phyloP scores from a whole-genome alignment of 2,113 vertebrate species.

The Esox niger region DNA sequence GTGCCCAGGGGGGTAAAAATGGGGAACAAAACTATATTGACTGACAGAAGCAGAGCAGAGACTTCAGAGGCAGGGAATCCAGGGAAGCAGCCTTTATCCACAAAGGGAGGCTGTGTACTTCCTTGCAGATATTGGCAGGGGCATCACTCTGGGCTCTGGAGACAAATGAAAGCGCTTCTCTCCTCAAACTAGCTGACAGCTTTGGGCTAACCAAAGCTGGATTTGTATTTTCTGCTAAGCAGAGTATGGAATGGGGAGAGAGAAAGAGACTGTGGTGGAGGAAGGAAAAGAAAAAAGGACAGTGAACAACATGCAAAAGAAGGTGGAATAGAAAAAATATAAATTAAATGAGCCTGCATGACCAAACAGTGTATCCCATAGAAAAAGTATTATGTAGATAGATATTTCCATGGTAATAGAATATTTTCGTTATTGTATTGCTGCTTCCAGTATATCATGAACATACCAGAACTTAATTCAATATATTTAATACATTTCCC shows the following conservation, averaged over 20 bases:
- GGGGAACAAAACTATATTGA: background rate
- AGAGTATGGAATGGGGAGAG: background rate
- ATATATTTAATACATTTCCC: too few species aligned
- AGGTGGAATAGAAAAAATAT: too few species aligned
- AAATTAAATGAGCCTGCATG: too few species aligned
- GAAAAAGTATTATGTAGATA: too few species aligned
- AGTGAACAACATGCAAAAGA: too few species aligned
- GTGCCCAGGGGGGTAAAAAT: background rate
- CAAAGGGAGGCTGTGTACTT: background rate
- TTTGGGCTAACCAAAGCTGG: background rate
- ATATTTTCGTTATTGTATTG: too few species aligned
- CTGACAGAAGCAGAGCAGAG: background rate
- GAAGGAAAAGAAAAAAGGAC: too few species aligned
- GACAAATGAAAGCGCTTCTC: background rate
- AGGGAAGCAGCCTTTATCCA: background rate
- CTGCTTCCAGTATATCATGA: too few species aligned
- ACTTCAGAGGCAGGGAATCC: too few species aligned
- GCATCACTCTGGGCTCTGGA: background rate
- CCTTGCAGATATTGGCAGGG: constrained; percentile 1
- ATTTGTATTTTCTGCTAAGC: background rate
- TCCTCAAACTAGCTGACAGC: background rate
- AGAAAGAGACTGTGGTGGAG: background rate
- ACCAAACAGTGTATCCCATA: too few species aligned
- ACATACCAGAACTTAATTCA: too few species aligned
- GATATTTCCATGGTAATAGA: too few species aligned